Evolutionary conservation across 23 tunicate species (phyloP).

Genomic region (Phallusia fumigata): DNA sequence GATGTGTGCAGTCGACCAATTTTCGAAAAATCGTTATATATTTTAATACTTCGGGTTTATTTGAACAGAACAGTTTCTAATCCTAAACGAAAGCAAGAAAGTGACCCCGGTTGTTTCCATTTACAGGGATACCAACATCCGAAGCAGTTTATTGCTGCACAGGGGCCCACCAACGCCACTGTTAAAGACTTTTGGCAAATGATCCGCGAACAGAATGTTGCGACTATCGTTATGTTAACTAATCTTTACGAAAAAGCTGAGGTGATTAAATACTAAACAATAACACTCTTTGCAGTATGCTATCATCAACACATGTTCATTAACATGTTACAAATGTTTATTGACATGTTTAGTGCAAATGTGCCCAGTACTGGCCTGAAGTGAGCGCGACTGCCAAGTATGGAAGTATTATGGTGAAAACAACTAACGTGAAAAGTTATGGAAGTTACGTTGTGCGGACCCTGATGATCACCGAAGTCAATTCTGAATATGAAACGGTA

Average conservation of each 20-base stretch:
- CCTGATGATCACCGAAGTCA: not conserved
- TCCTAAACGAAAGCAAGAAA: too few species aligned
- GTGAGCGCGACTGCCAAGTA: not conserved
- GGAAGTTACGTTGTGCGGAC: slow-evolving; percentile 10
- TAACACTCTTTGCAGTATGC: too few species aligned
- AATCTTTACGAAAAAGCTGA: not conserved
- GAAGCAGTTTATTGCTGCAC: not conserved
- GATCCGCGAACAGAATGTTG: not conserved
- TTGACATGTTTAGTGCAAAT: not conserved
- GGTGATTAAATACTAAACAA: too few species aligned
- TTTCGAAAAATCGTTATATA: too few species aligned
- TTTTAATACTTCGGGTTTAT: too few species aligned
- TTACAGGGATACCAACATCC: not conserved
- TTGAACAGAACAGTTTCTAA: too few species aligned
- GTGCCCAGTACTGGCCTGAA: slow-evolving; percentile 5
- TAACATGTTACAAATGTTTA: too few species aligned
- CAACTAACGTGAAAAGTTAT: not conserved
- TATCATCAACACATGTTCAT: too few species aligned
- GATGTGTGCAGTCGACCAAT: too few species aligned
- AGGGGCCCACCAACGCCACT: not conserved
- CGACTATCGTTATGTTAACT: not conserved
- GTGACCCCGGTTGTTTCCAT: too few species aligned
- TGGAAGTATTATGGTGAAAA: not conserved
- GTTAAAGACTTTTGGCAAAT: not conserved
- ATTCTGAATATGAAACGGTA: not conserved